Evolutionary conservation across 1,140 invertebrate genomes (phyloP), one percentile per base, ranked within the genome.

Genomic region (Drosophila arawakana): DNA sequence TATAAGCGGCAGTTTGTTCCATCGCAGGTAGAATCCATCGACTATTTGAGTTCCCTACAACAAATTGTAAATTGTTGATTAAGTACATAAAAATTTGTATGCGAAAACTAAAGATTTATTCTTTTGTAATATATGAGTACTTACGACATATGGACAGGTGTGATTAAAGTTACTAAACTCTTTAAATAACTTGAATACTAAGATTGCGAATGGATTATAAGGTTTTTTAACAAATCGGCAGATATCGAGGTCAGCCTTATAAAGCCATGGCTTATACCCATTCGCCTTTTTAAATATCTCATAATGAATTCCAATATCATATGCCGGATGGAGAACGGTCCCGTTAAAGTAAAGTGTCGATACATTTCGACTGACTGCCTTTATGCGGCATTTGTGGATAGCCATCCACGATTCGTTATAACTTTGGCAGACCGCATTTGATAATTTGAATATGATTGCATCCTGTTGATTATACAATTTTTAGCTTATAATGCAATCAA

Each of bases 251-350:
- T 30, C 15, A 3, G 6, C 10, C 8, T 61, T 69, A 43, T 37
- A 52, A 0, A 69, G 55, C 55, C 67, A 69, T 1, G 57, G 58
- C 39, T 78, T 79, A 9, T 65, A 78, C 0, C 78, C 76, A 25
- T 30, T 80, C 2, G 39, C 72, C 34, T 35, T 71, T 11, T 76
- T 62, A 7, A 52, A 50, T 1, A 78, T 0, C 8, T 52, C 35
- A 0, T 6, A 0, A 7, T 41, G 10, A 1, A 67, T 0, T 0
- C 15, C 0, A 18, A 71, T 35, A 2, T 65, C 15, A 8, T 54
- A 9, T 7, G 35, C 66, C 1, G 75, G 50, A 21, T 66, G 30
- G 1, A 78, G 13, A 9, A 69, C 1, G 0, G 76, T 60, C 2
- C 18, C 63, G 3, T 69, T 70, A 2, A 77, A 0, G 30, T 77